Evolutionary conservation across 2,888 invertebrate species (phyloP).

Genomic region (Zonitis immaculata): DNA sequence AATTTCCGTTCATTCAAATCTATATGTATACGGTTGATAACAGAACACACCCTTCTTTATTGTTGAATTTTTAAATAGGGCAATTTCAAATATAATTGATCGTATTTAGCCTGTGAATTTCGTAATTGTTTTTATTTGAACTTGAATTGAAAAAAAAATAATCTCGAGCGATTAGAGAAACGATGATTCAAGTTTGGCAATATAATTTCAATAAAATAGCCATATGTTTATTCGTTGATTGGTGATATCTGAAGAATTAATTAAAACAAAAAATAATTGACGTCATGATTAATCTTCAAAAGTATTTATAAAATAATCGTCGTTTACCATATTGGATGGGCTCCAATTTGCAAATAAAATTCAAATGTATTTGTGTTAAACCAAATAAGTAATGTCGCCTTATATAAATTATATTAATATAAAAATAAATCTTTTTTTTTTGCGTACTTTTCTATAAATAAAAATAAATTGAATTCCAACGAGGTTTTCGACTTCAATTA

Average conservation of each 20-base stretch:
- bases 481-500: neutral
- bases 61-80: neutral
- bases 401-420: too few species aligned
- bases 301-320: neutral
- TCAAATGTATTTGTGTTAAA: too few species aligned
- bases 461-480: neutral
- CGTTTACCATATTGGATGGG: neutral
- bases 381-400: too few species aligned
- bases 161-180: neutral
- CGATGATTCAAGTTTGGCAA: neutral
- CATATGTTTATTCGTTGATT: neutral
- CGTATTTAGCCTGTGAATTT: neutral
- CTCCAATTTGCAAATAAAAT: neutral
- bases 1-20: conserved; percentile 3
- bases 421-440: neutral
- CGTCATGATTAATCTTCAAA: neutral
- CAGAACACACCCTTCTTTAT: conserved; percentile 1
- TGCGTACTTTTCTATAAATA: neutral
- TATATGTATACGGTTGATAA: neutral
- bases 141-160: too few species aligned
- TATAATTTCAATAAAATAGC: neutral
- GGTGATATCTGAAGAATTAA: neutral
- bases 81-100: conserved; percentile 2
- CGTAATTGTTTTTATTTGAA: too few species aligned
- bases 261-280: neutral